Base-by-base conservation (phyloP, 64 coral and sea anemone genomes). In the Actinia tenebrosa region DNA sequence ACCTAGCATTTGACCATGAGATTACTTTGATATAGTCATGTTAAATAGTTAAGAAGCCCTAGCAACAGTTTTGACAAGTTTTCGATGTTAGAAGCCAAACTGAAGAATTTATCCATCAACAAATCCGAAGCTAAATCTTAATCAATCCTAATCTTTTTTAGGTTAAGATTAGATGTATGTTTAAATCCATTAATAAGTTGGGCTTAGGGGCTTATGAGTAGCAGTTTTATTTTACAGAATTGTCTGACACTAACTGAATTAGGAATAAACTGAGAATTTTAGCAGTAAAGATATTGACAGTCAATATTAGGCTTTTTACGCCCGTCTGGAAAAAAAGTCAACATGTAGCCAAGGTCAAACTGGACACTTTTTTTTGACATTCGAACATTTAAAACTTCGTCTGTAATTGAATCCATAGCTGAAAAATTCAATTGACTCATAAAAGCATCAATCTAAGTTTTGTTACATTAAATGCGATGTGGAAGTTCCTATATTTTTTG, bases 101-200 rank as follows among this genome's bases (percentile, higher is more conserved):
- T 42, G 26, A 30, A 42, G 11, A 27, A 75, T 75, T 42, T 30
- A 75, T 75, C 69, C 23, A 25, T 75, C 69, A 15, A 30, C 69
- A 75, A 75, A 75, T 42, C 69, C 42, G 69, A 75, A 42, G n/a
- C 26, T 58, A 75, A 75, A 75, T 75, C 69, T 75, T 27, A 72
- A 27, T 72, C 10, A 75, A 75, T 42, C 69, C 27, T 42, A 75
- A 75, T 75, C 69, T 75, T 42, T 75, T 75, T 66, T 3, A 66
- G 25, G 69, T n/a, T 30, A 75, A 75, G 69, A 75, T 75, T 10
- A 13, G 69, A 15, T 75, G n/a, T 10, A 75, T 75, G 25, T 42
- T 14, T 10, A 75, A 75, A 30, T 42, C 69, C n/a, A 75, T 14
- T 75, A 14, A 30, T 75, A 14, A 42, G 69, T 30, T 42, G 27